Evolutionary conservation across 2,113 vertebrate genomes (phyloP).

Genomic region (Myrmecophaga tridactyla): DNA sequence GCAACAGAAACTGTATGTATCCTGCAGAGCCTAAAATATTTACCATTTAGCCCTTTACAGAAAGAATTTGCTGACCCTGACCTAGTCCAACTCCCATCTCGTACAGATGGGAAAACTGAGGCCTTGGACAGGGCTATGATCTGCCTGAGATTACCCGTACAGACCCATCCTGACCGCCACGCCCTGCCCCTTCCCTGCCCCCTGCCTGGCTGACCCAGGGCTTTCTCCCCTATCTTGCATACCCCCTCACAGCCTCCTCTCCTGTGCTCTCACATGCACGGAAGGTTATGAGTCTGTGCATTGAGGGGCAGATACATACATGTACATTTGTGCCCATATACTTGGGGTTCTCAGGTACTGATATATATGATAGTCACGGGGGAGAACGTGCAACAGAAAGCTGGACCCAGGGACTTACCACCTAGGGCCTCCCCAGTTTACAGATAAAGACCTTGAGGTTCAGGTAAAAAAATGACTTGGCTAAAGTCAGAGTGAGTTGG

Average conservation of each 20-base stretch:
- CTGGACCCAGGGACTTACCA: neutral
- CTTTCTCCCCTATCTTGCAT: neutral
- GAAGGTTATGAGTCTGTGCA: neutral
- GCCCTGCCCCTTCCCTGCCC: neutral
- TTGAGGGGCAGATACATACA: fast-evolving
- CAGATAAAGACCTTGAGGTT: neutral
- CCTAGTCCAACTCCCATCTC: neutral
- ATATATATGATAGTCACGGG: neutral
- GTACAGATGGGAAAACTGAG: neutral
- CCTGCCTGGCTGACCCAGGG: neutral
- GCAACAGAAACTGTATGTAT: neutral
- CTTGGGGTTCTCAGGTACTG: neutral
- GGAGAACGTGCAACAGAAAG: neutral
- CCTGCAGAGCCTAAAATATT: slow-evolving; percentile 4
- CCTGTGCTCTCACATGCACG: neutral
- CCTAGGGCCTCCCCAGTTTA: neutral
- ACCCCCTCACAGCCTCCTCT: neutral
- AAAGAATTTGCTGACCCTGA: neutral
- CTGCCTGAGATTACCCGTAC: neutral
- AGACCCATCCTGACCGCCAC: neutral
- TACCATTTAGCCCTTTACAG: neutral
- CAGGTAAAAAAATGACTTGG: slow-evolving; percentile 10
- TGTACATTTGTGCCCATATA: neutral
- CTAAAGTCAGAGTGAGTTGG: neutral
- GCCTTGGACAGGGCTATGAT: neutral